Percentiles rank a stretch among this genome's conserved stretches.
Conservation (phyloP, 2,797 vertebrate species). For the Artibeus lituratus region DNA sequence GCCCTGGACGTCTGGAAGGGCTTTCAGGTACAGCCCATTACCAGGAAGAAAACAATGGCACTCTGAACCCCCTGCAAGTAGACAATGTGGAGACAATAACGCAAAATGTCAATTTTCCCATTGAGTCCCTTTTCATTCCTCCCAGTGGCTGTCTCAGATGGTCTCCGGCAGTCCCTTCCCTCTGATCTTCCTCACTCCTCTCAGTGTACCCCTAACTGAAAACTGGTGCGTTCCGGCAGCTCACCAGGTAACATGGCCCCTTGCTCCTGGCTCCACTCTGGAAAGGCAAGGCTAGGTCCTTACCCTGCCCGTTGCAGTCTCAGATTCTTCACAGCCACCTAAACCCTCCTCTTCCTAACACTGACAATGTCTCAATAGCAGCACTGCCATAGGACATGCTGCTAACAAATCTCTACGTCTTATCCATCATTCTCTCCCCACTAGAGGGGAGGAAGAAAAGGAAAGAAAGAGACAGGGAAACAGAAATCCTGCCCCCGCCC, state of each 20-base stretch:
- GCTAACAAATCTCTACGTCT: not conserved
- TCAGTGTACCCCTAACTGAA: not conserved
- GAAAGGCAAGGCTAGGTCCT: not conserved
- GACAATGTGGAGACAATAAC: not conserved
- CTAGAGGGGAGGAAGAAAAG: not conserved
- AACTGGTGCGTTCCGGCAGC: not conserved
- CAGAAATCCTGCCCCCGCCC: not conserved
- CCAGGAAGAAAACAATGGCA: not conserved
- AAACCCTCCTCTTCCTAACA: not conserved
- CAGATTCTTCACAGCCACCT: not conserved
- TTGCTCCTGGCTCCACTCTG: not conserved
- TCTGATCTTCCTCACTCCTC: not conserved
- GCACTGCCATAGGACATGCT: not conserved
- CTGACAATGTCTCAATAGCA: not conserved
- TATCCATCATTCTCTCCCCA: not conserved
- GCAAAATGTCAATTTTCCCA: slow-evolving; percentile 17
- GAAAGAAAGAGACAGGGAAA: not conserved
- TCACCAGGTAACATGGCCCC: not conserved
- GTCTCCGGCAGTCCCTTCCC: not conserved
- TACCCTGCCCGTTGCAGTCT: not conserved
- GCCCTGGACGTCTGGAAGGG: slow-evolving; percentile 37
- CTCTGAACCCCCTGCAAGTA: not conserved
- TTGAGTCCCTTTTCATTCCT: not conserved
- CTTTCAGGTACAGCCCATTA: slow-evolving; percentile 56
- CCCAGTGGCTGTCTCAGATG: not conserved